These are phyloP conservation scores for Pardalotus punctatus DNA, from an alignment of 2,113 vertebrate genomes.

Conservation along the genomic window DNA sequence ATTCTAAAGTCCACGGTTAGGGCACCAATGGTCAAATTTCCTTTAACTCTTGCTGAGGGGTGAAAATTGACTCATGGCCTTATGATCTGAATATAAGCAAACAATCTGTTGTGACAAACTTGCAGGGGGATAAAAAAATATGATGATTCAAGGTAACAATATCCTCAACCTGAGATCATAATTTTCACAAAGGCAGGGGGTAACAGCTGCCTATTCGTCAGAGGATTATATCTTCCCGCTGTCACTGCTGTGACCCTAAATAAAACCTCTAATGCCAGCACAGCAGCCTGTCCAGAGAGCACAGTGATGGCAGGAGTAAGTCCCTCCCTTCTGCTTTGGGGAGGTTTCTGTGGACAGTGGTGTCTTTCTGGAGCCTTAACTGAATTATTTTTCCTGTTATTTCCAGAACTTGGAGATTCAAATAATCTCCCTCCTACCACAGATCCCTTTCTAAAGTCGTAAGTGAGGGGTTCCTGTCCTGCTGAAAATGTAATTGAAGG, in stretches of 20 bases:
- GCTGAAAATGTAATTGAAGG: not conserved
- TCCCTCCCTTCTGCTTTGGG: not conserved
- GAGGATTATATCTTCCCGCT: not conserved
- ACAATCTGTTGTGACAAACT: not conserved
- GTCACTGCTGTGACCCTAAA: not conserved
- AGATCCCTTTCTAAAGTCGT: not conserved
- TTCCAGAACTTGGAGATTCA: not conserved
- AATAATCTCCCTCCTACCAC: not conserved
- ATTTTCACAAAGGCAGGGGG: not conserved
- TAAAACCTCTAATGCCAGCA: not conserved
- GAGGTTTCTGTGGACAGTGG: not conserved
- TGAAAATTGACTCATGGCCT: not conserved
- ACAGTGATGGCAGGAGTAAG: not conserved
- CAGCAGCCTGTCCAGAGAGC: fast-evolving
- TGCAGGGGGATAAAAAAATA: not conserved
- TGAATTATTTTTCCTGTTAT: not conserved
- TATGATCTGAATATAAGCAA: not conserved
- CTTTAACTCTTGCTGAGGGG: not conserved
- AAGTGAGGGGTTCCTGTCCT: not conserved
- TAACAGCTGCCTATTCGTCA: not conserved
- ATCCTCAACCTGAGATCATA: not conserved
- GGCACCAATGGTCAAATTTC: not conserved
- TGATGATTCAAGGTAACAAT: not conserved
- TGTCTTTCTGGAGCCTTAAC: not conserved
- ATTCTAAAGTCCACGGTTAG: conserved; percentile 28